These are phyloP conservation scores for Trissoscelio sp. DNA, from an alignment of 2,888 invertebrate genomes.

Conservation along the genomic window DNA sequence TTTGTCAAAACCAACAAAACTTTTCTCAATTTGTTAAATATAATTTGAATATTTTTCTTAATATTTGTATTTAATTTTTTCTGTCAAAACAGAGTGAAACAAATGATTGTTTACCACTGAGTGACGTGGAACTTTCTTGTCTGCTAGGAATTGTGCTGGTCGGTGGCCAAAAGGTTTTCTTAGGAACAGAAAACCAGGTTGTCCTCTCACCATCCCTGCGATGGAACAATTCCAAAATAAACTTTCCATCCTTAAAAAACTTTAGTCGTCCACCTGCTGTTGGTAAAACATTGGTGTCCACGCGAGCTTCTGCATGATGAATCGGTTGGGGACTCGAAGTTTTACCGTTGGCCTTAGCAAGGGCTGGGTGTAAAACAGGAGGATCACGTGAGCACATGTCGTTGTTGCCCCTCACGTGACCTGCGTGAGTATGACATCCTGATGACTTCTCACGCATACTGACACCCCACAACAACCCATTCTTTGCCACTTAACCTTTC, in stretches of 20 bases:
- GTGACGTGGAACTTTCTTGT: slow-evolving; percentile 91
- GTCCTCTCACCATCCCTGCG: slow-evolving; percentile 91
- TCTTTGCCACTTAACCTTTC: slow-evolving; percentile 80
- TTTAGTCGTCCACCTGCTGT: slow-evolving; percentile 90
- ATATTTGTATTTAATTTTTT: neutral
- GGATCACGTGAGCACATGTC: slow-evolving; percentile 83
- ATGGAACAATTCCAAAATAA: slow-evolving; percentile 92
- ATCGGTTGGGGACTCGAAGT: slow-evolving; percentile 78
- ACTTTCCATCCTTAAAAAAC: slow-evolving; percentile 95
- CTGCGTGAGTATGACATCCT: slow-evolving; percentile 83
- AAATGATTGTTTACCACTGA: slow-evolving; percentile 88
- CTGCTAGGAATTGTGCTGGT: slow-evolving; percentile 89
- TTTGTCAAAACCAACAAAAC: too few relatives aligned
- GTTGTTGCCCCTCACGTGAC: slow-evolving; percentile 82
- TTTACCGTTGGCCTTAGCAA: slow-evolving; percentile 82
- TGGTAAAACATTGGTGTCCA: slow-evolving; percentile 78
- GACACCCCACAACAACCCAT: slow-evolving; percentile 80
- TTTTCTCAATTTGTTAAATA: neutral
- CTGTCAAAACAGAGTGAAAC: neutral
- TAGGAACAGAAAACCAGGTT: slow-evolving; percentile 95
- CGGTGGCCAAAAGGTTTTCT: slow-evolving; percentile 94
- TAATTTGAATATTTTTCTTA: neutral
- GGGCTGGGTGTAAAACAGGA: slow-evolving; percentile 80
- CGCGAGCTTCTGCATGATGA: slow-evolving; percentile 80
- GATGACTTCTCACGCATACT: slow-evolving; percentile 83